Conservation (phyloP, 2,888 invertebrate genomes). For the Nematopogon swammerdamellus region DNA sequence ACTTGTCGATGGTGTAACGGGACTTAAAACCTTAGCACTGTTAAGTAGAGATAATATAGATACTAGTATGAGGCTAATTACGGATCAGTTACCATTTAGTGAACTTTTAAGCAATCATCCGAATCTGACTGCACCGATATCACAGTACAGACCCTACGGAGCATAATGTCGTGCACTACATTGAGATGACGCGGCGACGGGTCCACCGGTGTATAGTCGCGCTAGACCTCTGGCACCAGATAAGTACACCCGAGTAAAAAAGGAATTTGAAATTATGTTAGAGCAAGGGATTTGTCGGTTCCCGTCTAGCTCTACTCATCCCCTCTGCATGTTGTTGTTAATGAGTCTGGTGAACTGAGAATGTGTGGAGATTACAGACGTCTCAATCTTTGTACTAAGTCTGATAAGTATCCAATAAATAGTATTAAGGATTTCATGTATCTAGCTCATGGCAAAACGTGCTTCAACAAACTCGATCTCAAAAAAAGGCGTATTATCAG, state of each 20-base stretch:
- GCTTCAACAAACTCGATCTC: constrained; percentile 19
- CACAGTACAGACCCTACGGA: neutral
- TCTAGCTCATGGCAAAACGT: constrained; percentile 12
- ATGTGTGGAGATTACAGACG: constrained; percentile 26
- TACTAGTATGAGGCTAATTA: neutral
- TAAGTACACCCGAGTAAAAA: constrained; percentile 4
- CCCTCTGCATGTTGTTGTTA: constrained; percentile 18
- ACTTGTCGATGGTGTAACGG: constrained; percentile 4
- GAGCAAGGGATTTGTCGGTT: neutral
- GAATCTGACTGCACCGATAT: neutral
- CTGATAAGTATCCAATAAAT: constrained; percentile 20
- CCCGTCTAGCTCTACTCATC: neutral
- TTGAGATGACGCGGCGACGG: constrained; percentile 9
- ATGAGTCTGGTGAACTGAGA: constrained; percentile 6
- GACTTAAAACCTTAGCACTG: neutral
- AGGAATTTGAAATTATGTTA: neutral
- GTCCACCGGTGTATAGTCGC: constrained; percentile 8
- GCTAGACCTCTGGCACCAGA: constrained; percentile 8
- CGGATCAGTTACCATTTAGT: neutral
- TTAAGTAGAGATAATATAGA: neutral
- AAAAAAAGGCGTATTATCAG: constrained; percentile 19
- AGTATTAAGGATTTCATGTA: constrained; percentile 17
- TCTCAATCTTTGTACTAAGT: constrained; percentile 20
- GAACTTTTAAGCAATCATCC: neutral
- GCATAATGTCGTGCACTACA: constrained; percentile 7